Evolutionary conservation across 2,888 invertebrate genomes (phyloP), one percentile per base, ranked within the genome.

Genomic region (Diogma glabrata): DNA sequence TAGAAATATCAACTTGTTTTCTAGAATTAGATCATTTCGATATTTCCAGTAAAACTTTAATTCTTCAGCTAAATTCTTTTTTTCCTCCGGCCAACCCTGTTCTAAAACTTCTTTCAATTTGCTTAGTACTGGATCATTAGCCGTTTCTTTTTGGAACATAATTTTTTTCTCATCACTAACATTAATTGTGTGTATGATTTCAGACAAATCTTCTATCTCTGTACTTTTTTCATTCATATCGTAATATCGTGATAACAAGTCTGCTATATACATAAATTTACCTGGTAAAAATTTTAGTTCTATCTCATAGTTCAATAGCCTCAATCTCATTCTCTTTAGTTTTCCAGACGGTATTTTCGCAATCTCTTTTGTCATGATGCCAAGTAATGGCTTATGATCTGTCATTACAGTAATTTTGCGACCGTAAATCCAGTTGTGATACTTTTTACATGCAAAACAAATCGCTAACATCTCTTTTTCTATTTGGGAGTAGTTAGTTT

Each of bases 11-110:
- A n/a, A n/a, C n/a, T n/a, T n/a, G 51, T 60, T 50, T 46, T 58
- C 57, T n/a, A 58, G 43, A 51, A 45, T 51, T 6, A 60, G 43
- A 16, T 59, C 56, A 52, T 57, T 55, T 53, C 55, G 57, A 38
- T 53, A 49, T 48, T 59, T 59, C 52, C 55, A 61, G 55, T 57
- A 62, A 17, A 52, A 50, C 53, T 47, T 57, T 12, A 58, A 26
- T 20, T 56, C 49, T 20, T 55, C 52, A 28, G 33, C 16, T 14
- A 58, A 6, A 47, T 40, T 10, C 17, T 10, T 40, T 47, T 19
- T 54, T 28, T 50, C 40, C 3, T 30, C n/a, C 19, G 59, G 58
- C 57, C 57, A 58, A 8, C 55, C 33, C 6, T 33, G 14, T n/a
- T 14, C 16, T 33, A 3, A 33, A 33, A 33, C 16, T 14, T 33